A percentile compares a stretch with the other conserved stretches of the same genome.
These are phyloP conservation scores for Tokudaia tokunoshimensis DNA, from an alignment of 2,797 vertebrate species.

Conservation along the genomic window DNA sequence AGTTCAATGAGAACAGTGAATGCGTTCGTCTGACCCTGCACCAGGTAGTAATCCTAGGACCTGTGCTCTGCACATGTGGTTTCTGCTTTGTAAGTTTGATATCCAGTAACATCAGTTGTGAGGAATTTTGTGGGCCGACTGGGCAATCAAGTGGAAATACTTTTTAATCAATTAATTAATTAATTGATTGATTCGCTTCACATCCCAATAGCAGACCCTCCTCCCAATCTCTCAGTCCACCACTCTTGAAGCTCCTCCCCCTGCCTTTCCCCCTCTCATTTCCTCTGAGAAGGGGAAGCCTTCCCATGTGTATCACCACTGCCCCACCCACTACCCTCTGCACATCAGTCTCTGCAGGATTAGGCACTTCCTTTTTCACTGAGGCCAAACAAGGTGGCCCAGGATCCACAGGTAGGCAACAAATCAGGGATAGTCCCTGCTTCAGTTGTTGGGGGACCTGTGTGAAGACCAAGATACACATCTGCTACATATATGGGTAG, in stretches of 20 bases:
- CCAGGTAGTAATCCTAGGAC: background rate
- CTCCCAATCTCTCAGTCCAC: background rate
- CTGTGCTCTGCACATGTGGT: background rate
- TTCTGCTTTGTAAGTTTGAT: background rate
- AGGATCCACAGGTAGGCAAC: background rate
- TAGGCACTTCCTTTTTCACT: background rate
- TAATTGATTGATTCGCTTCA: no score
- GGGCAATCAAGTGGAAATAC: background rate
- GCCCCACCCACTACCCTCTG: background rate
- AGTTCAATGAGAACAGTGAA: background rate
- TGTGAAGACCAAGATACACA: background rate
- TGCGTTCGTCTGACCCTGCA: background rate
- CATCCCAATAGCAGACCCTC: background rate
- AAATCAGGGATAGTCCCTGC: background rate
- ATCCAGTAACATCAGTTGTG: background rate
- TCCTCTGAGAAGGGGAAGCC: background rate
- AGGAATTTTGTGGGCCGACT: background rate
- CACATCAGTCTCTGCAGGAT: background rate
- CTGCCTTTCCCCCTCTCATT: background rate
- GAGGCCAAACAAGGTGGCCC: background rate
- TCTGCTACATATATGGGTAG: background rate
- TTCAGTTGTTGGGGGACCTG: background rate
- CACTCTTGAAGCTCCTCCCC: background rate
- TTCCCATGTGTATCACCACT: background rate
- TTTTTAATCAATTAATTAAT: background rate